phyloP scores from a whole-genome alignment of 2,797 vertebrate genomes.

The Lutra lutra region DNA sequence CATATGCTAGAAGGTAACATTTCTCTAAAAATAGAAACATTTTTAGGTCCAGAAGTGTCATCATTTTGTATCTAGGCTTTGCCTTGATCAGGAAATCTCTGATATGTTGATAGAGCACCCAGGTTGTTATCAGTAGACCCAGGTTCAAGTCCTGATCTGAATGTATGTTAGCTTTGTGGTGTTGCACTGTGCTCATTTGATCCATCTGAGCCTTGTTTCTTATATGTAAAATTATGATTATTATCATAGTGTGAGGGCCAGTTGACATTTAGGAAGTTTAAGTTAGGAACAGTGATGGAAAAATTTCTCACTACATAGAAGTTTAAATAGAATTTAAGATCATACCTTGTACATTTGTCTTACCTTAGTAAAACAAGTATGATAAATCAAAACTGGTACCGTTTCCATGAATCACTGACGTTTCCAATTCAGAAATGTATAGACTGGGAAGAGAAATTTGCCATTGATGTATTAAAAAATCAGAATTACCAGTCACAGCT shows the following conservation, averaged over 20 bases:
- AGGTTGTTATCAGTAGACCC: neutral
- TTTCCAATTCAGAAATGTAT: constrained; percentile 15
- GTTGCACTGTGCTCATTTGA: neutral
- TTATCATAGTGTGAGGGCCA: neutral
- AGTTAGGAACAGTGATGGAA: neutral
- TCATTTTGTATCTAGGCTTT: neutral
- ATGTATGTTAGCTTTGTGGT: neutral
- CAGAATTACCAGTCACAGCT: neutral
- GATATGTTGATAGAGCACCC: neutral
- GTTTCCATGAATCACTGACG: neutral
- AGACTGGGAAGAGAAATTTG: neutral
- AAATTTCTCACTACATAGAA: neutral
- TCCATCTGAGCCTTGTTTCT: neutral
- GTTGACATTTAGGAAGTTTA: neutral
- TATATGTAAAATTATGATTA: neutral
- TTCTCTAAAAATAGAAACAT: neutral
- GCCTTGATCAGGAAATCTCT: neutral
- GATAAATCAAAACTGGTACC: neutral
- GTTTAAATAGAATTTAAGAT: neutral
- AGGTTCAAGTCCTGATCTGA: neutral
- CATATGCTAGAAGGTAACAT: neutral
- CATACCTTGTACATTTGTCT: neutral
- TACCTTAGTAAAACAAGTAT: neutral
- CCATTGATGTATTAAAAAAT: neutral
- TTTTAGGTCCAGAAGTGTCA: neutral